Conservation (phyloP, 2,113 vertebrate genomes). For the Hippotragus niger region DNA sequence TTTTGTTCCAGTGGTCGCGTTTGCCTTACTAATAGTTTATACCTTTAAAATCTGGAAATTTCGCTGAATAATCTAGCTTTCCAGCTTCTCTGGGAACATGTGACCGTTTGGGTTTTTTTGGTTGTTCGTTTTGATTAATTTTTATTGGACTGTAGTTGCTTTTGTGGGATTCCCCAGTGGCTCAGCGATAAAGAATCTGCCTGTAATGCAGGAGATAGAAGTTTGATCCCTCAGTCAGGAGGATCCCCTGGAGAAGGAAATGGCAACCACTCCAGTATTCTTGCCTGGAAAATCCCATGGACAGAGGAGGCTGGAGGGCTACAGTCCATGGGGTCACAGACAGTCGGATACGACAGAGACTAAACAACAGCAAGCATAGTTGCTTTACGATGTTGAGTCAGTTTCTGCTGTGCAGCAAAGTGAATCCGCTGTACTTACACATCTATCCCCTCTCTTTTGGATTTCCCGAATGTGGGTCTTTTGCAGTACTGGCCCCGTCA, state of each 20-base stretch:
- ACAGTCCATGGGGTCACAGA: neutral
- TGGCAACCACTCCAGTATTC: neutral
- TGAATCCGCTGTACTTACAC: neutral
- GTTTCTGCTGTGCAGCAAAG: neutral
- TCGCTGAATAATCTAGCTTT: neutral
- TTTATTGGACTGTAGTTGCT: neutral
- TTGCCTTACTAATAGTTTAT: neutral
- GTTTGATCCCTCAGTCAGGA: neutral
- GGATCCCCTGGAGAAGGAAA: neutral
- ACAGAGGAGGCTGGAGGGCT: neutral
- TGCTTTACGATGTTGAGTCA: neutral
- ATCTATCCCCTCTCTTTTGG: neutral
- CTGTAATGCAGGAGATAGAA: neutral
- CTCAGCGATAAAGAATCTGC: neutral
- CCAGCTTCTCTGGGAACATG: neutral
- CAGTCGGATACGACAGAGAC: accelerated
- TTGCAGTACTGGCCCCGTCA: neutral
- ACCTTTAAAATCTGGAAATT: neutral
- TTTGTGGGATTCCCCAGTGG: neutral
- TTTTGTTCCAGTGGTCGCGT: neutral
- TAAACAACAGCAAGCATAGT: neutral
- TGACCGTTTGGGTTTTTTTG: neutral
- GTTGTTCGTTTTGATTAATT: neutral
- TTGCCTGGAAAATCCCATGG: neutral
- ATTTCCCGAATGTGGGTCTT: neutral